phyloP scores from a whole-genome alignment of 2,888 invertebrate genomes.

The Apocheima hispidaria region DNA sequence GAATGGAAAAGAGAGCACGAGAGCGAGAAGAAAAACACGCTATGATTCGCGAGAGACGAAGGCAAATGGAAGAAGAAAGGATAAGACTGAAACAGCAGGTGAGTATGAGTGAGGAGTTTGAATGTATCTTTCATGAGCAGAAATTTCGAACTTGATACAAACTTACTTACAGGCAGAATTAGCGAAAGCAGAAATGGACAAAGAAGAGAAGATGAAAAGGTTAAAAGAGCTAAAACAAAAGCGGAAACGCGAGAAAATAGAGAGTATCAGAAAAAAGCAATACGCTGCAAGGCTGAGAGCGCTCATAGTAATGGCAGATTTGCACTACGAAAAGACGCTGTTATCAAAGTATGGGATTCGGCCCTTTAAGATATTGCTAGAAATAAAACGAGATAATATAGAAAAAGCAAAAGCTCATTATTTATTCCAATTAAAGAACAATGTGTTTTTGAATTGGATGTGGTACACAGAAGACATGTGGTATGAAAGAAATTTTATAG shows the following conservation, averaged over 20 bases:
- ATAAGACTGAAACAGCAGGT: constrained; percentile 80
- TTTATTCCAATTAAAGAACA: constrained; percentile 76
- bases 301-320: constrained; percentile 81
- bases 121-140: neutral
- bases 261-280: constrained; percentile 87
- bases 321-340: constrained; percentile 78
- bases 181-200: constrained; percentile 84
- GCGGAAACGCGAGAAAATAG: constrained; percentile 86
- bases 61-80: constrained; percentile 81
- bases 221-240: constrained; percentile 87
- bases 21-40: constrained; percentile 87
- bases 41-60: constrained; percentile 76
- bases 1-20: constrained; percentile 90
- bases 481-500: constrained; percentile 83
- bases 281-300: constrained; percentile 75
- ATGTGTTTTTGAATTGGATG: constrained; percentile 83
- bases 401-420: constrained; percentile 81
- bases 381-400: constrained; percentile 69
- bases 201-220: constrained; percentile 87
- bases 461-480: constrained; percentile 79
- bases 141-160: neutral
- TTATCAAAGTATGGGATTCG: constrained; percentile 71
- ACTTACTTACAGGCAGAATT: constrained; percentile 70
- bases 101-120: constrained; percentile 7
- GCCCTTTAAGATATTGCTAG: constrained; percentile 66